Evolutionary conservation across 2,888 invertebrate species (phyloP).

Genomic region (Brenthis hecate): DNA sequence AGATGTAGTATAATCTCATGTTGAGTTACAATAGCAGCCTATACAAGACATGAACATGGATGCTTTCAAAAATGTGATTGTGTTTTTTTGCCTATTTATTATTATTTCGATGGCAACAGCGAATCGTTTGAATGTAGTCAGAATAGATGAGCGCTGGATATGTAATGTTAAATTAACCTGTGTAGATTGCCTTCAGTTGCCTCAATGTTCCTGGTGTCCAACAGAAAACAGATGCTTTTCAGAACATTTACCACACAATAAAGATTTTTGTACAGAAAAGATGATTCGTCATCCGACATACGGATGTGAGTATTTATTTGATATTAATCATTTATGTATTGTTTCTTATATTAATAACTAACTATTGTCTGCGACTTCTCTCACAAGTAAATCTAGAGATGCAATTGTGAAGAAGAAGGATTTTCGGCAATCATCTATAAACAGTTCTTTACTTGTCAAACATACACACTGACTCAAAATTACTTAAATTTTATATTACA

Average conservation of each 20-base stretch:
- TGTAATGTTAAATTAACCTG: constrained; percentile 68
- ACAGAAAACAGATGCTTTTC: constrained; percentile 65
- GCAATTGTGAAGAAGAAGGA: too few species aligned
- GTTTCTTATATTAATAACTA: too few species aligned
- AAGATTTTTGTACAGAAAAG: constrained; percentile 56
- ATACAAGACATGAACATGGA: constrained; percentile 16
- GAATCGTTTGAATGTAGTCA: constrained; percentile 44
- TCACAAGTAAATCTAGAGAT: too few species aligned
- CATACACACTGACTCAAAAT: too few species aligned
- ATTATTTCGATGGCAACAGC: constrained; percentile 42
- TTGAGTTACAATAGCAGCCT: constrained; percentile 21
- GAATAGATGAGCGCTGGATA: constrained; percentile 61
- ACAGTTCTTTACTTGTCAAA: too few species aligned
- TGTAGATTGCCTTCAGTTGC: constrained; percentile 60
- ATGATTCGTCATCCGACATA: constrained; percentile 56
- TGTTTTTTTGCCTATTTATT: constrained; percentile 40
- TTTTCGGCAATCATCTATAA: too few species aligned
- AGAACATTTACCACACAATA: constrained; percentile 45
- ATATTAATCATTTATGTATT: not conserved
- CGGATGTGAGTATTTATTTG: constrained; percentile 48
- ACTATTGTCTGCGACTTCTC: too few species aligned
- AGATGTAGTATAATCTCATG: constrained; percentile 43
- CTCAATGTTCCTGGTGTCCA: constrained; percentile 73
- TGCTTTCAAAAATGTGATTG: constrained; percentile 27
- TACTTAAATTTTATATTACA: too few species aligned